phyloP scores from a whole-genome alignment of 2,113 vertebrate species.

The Oncorhynchus tshawytscha region DNA sequence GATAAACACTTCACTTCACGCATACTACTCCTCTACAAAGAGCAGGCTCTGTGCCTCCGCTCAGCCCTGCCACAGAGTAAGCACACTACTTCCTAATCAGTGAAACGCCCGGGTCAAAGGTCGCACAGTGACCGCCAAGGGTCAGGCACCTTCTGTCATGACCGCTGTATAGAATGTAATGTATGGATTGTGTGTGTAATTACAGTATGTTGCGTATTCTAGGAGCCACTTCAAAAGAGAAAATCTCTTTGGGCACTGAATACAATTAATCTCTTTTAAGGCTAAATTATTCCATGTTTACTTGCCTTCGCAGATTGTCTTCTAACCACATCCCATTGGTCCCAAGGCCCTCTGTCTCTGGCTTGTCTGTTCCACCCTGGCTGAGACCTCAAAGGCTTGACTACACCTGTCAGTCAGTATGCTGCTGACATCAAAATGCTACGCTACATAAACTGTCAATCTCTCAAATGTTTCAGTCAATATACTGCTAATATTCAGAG shows the following conservation, averaged over 20 bases:
- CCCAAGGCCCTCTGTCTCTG: constrained; percentile 6
- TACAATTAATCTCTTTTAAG: not conserved
- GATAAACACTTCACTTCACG: constrained; percentile 71
- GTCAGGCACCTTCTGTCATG: constrained; percentile 25
- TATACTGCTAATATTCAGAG: constrained; percentile 3
- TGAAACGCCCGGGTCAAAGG: constrained; percentile 45
- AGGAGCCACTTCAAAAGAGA: no score
- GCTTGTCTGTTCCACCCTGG: constrained; percentile 39
- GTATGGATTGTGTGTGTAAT: not conserved
- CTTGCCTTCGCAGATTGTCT: constrained; percentile 35
- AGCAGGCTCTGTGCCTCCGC: constrained; percentile 31
- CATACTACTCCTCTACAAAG: constrained; percentile 69
- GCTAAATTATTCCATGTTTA: not conserved
- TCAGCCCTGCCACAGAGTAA: constrained; percentile 36
- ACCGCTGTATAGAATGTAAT: constrained; percentile 8
- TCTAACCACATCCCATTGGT: constrained; percentile 15
- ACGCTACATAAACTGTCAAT: constrained; percentile 37
- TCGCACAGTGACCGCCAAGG: constrained; percentile 38
- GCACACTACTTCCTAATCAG: constrained; percentile 54
- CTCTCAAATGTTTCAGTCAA: constrained; percentile 26
- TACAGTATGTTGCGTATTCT: no score
- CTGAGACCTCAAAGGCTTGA: constrained; percentile 42
- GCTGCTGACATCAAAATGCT: constrained; percentile 46
- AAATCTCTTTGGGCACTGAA: not conserved
- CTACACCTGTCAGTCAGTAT: constrained; percentile 46